Base-by-base conservation (phyloP, 1,140 invertebrate species). In the Drosophila lini region DNA sequence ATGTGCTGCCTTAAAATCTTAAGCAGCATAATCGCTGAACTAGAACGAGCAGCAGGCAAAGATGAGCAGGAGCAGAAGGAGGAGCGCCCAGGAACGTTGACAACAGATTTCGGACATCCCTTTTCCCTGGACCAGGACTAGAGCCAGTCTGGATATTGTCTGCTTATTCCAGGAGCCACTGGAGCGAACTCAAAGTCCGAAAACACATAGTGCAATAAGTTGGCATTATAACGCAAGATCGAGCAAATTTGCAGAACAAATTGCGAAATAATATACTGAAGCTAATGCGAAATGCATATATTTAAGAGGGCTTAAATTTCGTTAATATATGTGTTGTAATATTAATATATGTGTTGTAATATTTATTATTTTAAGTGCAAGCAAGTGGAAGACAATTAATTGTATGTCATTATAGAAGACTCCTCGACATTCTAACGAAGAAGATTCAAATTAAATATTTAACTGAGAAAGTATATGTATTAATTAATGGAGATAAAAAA, bases 21-120 rank as follows among this genome's bases (percentile, higher is more conserved):
- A 65, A 67, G 83, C 62, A 67, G 70, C 64, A 69, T 73, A 85
- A 71, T 81, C 65, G 74, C 74, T 85, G 79, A 81, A 82, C 75
- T 80, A 76, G 76, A 76, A 61, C 77, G 52, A 57, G 59, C 10
- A 56, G 13, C 38, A 67, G 42, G 44, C 31, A 42, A 19, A 52
- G 42, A 45, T 42, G 16, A 38, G 63, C 5, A 53, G 55, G n/a
- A 55, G 52, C 41, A 57, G 69, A 47, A 47, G 69, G 62, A 34
- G 67, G 48, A 69, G 71, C 63, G 59, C 53, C 63, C 83, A 75
- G 73, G 47, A 47, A 45, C 47, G 65, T 69, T 69, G 65, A 67
- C 65, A 69, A 67, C 65, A 28, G 32, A 38, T 42, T 67, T 68
- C 32, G 60, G 28, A 15, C 48, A 31, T 61, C 34, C 60, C 36